Percentiles rank a stretch among this genome's conserved stretches.
phyloP scores from a whole-genome alignment of 2,888 invertebrate species.

The Drosophila mercatorum region DNA sequence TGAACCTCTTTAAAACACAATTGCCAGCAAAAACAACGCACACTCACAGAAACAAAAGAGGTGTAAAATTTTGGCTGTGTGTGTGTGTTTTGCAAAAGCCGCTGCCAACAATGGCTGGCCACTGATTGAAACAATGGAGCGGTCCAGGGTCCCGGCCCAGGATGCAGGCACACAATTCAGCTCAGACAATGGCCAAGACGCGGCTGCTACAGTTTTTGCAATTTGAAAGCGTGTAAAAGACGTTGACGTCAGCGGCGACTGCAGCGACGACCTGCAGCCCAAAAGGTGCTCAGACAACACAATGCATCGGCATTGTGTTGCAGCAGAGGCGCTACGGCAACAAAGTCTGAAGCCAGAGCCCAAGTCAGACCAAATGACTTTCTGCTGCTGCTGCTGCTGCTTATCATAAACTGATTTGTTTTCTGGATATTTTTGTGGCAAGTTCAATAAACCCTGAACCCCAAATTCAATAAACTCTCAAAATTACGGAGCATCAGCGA shows the following conservation, averaged over 20 bases:
- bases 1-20: constrained; percentile 81
- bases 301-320: constrained; percentile 67
- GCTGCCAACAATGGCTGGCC: constrained; percentile 67
- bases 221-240: constrained; percentile 68
- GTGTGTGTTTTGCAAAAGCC: constrained; percentile 66
- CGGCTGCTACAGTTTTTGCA: constrained; percentile 65
- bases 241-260: constrained; percentile 23
- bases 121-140: constrained; percentile 78
- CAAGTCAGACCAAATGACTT: constrained; percentile 9
- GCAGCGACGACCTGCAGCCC: constrained; percentile 48
- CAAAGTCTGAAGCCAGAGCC: constrained; percentile 23
- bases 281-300: constrained; percentile 57
- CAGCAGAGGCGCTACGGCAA: constrained; percentile 53
- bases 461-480: constrained; percentile 41
- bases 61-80: constrained; percentile 67
- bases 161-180: constrained; percentile 40
- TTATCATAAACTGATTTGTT: constrained; percentile 62
- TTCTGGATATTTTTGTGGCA: constrained; percentile 28
- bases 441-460: constrained; percentile 69
- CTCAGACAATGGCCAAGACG: constrained; percentile 64
- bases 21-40: constrained; percentile 60
- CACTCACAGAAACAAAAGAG: constrained; percentile 64
- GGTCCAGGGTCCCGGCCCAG: constrained; percentile 50
- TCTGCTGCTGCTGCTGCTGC: constrained; percentile 18
- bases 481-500: constrained; percentile 51